These are phyloP conservation scores for Wasmannia auropunctata DNA, from an alignment of 1,140 invertebrate species.

Conservation along the genomic window DNA sequence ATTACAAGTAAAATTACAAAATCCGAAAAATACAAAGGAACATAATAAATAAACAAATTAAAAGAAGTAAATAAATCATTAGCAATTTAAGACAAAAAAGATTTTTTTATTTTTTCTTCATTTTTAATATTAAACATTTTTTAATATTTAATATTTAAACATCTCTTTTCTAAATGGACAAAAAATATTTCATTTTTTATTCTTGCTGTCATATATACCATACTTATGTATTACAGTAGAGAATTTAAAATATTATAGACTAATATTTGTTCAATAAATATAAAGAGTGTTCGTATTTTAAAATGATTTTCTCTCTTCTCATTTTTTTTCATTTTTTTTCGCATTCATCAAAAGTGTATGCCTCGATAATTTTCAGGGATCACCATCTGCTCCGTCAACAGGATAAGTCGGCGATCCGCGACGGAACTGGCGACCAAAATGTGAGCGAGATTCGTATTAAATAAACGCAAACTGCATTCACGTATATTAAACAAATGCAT, in stretches of 20 bases:
- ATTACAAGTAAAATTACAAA: not conserved
- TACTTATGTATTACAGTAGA: not conserved
- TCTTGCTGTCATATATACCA: not conserved
- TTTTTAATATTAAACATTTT: too few relatives aligned
- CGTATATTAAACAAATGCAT: not conserved
- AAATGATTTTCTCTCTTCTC: not conserved
- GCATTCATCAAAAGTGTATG: not conserved
- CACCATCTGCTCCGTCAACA: slow-evolving; percentile 76
- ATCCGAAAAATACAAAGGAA: not conserved
- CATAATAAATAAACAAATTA: too few relatives aligned
- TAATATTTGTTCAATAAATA: not conserved
- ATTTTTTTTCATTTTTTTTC: not conserved
- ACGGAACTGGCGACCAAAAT: slow-evolving; percentile 68
- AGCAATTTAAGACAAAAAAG: too few relatives aligned
- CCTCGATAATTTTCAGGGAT: slow-evolving; percentile 68
- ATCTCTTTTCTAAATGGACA: too few relatives aligned
- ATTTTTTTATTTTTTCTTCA: too few relatives aligned
- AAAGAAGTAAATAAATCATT: not conserved
- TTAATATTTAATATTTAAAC: too few relatives aligned
- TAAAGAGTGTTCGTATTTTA: not conserved
- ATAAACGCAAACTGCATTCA: slow-evolving; percentile 13
- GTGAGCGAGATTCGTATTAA: slow-evolving; percentile 70
- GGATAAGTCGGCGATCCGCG: slow-evolving; percentile 73
- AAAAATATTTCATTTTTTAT: too few relatives aligned
- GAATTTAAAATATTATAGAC: not conserved